Base-by-base conservation (phyloP, 2,113 vertebrate species). In the Patagioenas fasciata region DNA sequence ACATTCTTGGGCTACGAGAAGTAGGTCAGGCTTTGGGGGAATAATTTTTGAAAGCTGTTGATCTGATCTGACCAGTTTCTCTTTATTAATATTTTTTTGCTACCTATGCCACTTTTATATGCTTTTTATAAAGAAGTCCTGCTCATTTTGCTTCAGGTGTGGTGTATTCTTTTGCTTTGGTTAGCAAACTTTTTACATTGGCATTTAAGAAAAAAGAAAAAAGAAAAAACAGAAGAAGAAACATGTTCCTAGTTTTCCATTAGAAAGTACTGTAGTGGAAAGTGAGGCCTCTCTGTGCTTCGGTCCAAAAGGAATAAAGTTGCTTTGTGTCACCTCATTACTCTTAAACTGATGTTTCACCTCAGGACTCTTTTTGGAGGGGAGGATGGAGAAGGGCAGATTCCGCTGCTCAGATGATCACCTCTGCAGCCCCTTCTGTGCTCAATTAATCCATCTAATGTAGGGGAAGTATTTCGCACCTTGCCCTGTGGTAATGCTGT, bases 301-400 rank as follows among this genome's bases (percentile, higher is more conserved):
- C 36, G 0, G 29, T 96, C 96, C 95, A 96, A 95, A 85, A 96
- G 81, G 94, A 95, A 96, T 96, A 95, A 97, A 96, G 95, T 81
- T 95, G 93, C 94, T 96, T 94, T 94, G 91, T 95, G 89, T 95
- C 96, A 95, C 96, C 96, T 97, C 96, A 92, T 97, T 95, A 96
- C 70, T 97, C 84, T 80, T 80, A 51, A 82, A 88, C 87, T 94
- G 87, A 91, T 82, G 66, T 89, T 94, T 93, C 51, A 94, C 90
- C 88, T 94, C 75, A 28, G 51, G 79, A 58, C 60, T 6, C 73
- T 61, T 72, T 72, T 40, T 84, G 36, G 1, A 2, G 36, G 25
- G 42, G 57, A 69, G 38, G 24, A 18, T 34, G 38, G 56, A 66
- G 36, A 34, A 72, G 85, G 44, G 48, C 66, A 38, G 81, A 44